phyloP scores from a whole-genome alignment of 1,140 invertebrate genomes.

The Protaetia brevitarsis region DNA sequence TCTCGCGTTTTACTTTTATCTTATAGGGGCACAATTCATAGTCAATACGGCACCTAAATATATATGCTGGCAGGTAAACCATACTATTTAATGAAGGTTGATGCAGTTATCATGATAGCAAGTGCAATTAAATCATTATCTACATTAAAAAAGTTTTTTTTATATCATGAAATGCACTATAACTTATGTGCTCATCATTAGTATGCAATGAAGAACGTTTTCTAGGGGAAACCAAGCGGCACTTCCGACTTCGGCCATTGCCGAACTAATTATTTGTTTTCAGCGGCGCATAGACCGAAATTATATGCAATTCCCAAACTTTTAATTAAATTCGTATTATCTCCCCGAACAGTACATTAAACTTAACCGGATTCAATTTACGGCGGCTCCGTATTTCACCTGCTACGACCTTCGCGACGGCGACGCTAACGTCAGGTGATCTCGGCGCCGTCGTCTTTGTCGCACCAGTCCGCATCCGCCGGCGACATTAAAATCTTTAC shows the following conservation, averaged over 20 bases:
- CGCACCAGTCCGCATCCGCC: neutral
- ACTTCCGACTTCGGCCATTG: neutral
- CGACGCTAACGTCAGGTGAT: conserved; percentile 1
- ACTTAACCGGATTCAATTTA: conserved; percentile 15
- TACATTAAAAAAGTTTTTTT: too few species aligned
- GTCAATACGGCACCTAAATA: too few species aligned
- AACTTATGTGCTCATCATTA: too few species aligned
- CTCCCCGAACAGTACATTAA: conserved; percentile 2
- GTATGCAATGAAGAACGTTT: too few species aligned
- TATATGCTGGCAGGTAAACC: too few species aligned
- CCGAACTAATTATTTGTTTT: neutral
- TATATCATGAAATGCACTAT: too few species aligned
- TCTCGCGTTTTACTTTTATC: too few species aligned
- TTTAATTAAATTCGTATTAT: conserved; percentile 5
- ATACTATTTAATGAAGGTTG: too few species aligned
- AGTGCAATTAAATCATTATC: too few species aligned
- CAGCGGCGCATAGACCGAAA: neutral
- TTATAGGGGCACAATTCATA: too few species aligned
- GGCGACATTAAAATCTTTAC: conserved; percentile 11
- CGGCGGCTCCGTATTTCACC: conserved; percentile 1
- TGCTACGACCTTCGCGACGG: conserved; percentile 6
- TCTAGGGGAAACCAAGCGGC: too few species aligned
- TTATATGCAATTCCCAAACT: neutral
- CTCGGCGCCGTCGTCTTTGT: neutral
- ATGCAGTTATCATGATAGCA: too few species aligned